Evolutionary conservation across 2,797 vertebrate genomes (phyloP).

Genomic region (Astyanax mexicanus): DNA sequence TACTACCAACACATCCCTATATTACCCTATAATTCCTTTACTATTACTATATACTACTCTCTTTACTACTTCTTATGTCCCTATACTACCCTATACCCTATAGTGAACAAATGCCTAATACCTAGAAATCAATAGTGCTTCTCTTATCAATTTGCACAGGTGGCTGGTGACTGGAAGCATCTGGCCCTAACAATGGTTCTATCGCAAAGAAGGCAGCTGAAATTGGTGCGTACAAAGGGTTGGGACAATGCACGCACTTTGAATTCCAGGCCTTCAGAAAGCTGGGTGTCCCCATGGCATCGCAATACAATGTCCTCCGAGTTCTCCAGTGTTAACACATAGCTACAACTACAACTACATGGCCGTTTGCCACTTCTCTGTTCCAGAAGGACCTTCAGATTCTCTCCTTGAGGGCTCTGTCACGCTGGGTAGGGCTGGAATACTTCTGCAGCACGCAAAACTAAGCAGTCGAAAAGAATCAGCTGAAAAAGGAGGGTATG

Average conservation of each 20-base stretch:
- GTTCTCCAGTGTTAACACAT: slow-evolving; percentile 8
- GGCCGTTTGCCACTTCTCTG: not conserved
- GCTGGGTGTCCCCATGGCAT: not conserved
- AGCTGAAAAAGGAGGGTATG: not conserved
- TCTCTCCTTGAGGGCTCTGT: not conserved
- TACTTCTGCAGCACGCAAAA: not conserved
- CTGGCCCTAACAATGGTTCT: no score
- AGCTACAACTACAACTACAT: not conserved
- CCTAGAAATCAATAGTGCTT: no score
- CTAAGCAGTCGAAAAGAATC: slow-evolving; percentile 33
- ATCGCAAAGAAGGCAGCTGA: not conserved
- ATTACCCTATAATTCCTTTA: no score
- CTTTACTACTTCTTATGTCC: no score
- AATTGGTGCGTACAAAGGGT: no score
- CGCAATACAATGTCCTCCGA: not conserved
- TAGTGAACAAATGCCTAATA: no score
- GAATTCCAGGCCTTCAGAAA: not conserved
- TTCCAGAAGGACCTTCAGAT: slow-evolving; percentile 1
- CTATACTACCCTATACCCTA: no score
- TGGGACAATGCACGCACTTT: not conserved
- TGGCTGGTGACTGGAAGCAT: no score
- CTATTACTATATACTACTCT: no score
- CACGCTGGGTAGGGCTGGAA: not conserved
- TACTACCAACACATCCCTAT: no score
- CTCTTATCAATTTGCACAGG: no score